Evolutionary conservation across 2,113 vertebrate species (phyloP).

Genomic region (Myodes glareolus): DNA sequence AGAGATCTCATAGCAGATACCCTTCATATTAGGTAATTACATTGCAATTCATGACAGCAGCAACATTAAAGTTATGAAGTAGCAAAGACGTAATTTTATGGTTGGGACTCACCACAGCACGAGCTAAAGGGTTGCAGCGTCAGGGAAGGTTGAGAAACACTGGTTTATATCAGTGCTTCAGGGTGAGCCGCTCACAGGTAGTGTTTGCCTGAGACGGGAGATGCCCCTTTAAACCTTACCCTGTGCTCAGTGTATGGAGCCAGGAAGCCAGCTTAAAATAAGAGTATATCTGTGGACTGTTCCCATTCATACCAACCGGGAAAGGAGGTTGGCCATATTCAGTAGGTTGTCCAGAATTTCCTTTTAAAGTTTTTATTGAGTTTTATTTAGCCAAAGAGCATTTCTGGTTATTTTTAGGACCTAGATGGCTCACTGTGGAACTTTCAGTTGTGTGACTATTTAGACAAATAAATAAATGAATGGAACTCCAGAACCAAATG

Average conservation of each 20-base stretch:
- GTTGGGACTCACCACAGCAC: not conserved
- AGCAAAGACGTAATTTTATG: not conserved
- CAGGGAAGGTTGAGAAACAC: not conserved
- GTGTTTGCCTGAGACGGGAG: not conserved
- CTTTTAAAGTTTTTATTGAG: conserved; percentile 41
- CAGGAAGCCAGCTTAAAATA: conserved; percentile 1
- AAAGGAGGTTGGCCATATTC: conserved; percentile 9
- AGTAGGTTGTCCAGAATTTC: not conserved
- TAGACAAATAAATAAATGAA: conserved; percentile 20
- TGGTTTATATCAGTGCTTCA: conserved; percentile 16
- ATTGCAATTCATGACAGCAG: not conserved
- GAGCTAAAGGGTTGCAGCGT: not conserved
- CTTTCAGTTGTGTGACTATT: conserved; percentile 40
- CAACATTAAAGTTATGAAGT: not conserved
- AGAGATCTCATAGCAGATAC: not conserved
- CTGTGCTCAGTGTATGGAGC: not conserved
- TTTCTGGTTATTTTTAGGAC: conserved; percentile 59
- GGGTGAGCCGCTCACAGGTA: not conserved
- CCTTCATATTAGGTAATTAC: not conserved
- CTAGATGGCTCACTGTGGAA: not conserved
- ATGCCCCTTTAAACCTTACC: not conserved
- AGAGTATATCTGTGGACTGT: not conserved
- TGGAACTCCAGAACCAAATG: not conserved
- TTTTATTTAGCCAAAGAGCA: conserved; percentile 65
- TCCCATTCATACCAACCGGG: not conserved